These are phyloP conservation scores for Ophion ellenae DNA, from an alignment of 2,888 invertebrate species.

Conservation along the genomic window DNA sequence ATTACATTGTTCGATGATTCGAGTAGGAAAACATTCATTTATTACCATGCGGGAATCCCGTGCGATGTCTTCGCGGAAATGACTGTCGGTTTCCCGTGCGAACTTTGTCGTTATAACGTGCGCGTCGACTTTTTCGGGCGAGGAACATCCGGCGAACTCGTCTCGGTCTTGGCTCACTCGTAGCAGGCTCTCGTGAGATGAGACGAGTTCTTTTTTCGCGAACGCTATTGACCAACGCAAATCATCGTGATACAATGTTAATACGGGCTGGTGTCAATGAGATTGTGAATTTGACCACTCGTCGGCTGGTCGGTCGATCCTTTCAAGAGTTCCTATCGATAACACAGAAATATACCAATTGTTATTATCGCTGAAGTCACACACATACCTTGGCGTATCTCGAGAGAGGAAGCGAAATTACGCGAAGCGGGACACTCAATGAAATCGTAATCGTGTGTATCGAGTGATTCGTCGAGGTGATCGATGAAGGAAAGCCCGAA, in stretches of 20 bases:
- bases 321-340: background rate
- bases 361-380: background rate
- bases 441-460: background rate
- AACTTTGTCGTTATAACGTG: slow-evolving; percentile 26
- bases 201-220: background rate
- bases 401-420: background rate
- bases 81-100: slow-evolving; percentile 42
- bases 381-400: background rate
- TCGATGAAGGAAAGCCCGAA: background rate
- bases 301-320: background rate
- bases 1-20: background rate
- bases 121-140: slow-evolving; percentile 3
- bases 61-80: slow-evolving; percentile 41
- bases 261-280: background rate
- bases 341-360: background rate
- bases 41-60: background rate
- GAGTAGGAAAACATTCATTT: background rate
- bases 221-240: background rate
- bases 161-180: slow-evolving; percentile 2
- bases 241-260: background rate
- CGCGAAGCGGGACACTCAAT: background rate
- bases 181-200: background rate
- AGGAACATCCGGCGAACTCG: slow-evolving; percentile 31
- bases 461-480: slow-evolving; percentile 12
- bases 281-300: background rate